Evolutionary conservation across 1,140 invertebrate species (phyloP).

Genomic region (Drosophila sulfurigaster): DNA sequence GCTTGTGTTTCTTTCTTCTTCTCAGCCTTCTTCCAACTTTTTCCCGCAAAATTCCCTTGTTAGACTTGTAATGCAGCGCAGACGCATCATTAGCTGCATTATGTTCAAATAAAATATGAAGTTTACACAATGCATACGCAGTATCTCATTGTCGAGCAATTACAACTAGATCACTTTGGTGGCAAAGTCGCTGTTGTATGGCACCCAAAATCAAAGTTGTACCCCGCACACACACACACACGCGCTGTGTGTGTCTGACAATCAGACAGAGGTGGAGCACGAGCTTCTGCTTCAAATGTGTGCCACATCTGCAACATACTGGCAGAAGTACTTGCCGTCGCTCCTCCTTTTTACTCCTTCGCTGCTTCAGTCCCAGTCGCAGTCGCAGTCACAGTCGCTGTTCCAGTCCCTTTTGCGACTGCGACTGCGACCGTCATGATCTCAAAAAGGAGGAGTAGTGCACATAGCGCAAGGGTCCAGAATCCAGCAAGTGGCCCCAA

Average conservation of each 20-base stretch:
- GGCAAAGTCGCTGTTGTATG: not conserved
- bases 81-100: not conserved
- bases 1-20: slow-evolving; percentile 1
- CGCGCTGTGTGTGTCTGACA: slow-evolving; percentile 24
- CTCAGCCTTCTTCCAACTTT: not conserved
- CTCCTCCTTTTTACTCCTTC: slow-evolving; percentile 37
- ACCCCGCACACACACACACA: not conserved
- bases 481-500: slow-evolving; percentile 70
- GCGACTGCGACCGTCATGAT: slow-evolving; percentile 66
- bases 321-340: slow-evolving; percentile 67
- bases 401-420: slow-evolving; percentile 35
- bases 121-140: not conserved
- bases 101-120: not conserved
- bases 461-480: slow-evolving; percentile 81
- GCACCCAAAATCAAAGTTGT: slow-evolving; percentile 26
- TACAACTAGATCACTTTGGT: not conserved
- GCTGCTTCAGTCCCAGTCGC: slow-evolving; percentile 32
- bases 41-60: not conserved
- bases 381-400: not conserved
- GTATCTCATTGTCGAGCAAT: slow-evolving; percentile 1
- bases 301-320: slow-evolving; percentile 57
- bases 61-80: no score
- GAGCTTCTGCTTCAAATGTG: slow-evolving; percentile 68
- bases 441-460: slow-evolving; percentile 84
- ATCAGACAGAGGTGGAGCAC: slow-evolving; percentile 74